phyloP scores from a whole-genome alignment of 2,113 vertebrate genomes.

The Clarias gariepinus region DNA sequence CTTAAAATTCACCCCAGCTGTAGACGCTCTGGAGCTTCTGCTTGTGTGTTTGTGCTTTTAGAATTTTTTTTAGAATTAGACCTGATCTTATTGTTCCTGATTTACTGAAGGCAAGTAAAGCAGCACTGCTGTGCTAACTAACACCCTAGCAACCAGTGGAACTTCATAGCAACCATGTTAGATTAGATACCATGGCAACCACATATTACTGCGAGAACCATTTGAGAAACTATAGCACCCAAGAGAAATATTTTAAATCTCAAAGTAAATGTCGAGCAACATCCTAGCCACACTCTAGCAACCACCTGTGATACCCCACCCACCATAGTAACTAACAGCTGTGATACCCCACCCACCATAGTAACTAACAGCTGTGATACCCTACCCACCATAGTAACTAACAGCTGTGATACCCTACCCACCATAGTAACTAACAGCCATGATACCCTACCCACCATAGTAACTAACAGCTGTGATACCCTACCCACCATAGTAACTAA shows the following conservation, averaged over 20 bases:
- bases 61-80: background rate
- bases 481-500: background rate
- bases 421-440: background rate
- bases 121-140: background rate
- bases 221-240: background rate
- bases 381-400: no score
- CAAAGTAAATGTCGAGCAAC: no score
- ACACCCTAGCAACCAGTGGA: background rate
- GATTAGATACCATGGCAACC: background rate
- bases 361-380: no score
- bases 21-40: background rate
- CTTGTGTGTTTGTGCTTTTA: background rate
- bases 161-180: background rate
- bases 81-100: background rate
- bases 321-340: no score
- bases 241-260: no score
- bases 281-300: background rate
- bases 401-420: background rate
- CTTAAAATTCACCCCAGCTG: background rate
- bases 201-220: background rate
- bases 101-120: background rate
- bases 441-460: background rate
- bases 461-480: no score
- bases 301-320: background rate
- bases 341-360: no score